A percentile compares a stretch with the other conserved stretches of the same genome.
These are phyloP conservation scores for Gandaritis pyraliata DNA, from an alignment of 2,888 invertebrate genomes.

Conservation along the genomic window DNA sequence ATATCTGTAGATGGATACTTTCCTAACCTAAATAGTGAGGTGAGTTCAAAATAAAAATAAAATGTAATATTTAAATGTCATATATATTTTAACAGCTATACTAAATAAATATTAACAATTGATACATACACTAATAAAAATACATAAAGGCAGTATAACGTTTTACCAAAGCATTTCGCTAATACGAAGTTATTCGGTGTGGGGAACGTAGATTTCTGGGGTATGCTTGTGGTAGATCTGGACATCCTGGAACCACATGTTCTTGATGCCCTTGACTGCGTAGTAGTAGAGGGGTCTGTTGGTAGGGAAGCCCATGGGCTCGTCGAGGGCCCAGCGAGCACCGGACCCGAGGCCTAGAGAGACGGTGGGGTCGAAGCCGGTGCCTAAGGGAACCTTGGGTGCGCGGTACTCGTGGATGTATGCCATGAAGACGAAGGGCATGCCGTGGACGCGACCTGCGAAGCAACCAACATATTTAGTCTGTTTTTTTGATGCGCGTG, in stretches of 20 bases:
- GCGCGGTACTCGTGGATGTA: constrained; percentile 82
- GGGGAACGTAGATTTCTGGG: constrained; percentile 61
- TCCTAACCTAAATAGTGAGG: no score
- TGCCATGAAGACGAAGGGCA: constrained; percentile 85
- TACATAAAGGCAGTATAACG: constrained; percentile 25
- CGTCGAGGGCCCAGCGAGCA: constrained; percentile 72
- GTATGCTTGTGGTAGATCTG: constrained; percentile 80
- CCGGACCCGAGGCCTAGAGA: constrained; percentile 79
- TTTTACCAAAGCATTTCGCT: constrained; percentile 19
- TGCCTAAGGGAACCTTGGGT: constrained; percentile 65
- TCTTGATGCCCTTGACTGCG: constrained; percentile 65
- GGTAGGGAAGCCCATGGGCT: constrained; percentile 83
- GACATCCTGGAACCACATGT: constrained; percentile 80
- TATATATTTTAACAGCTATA: constrained; percentile 30
- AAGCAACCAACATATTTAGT: background rate
- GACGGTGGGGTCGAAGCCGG: constrained; percentile 74
- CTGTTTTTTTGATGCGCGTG: no score
- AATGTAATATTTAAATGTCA: constrained; percentile 11
- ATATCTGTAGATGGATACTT: no score
- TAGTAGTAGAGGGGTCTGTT: constrained; percentile 78
- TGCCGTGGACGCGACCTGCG: constrained; percentile 79
- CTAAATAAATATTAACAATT: constrained; percentile 31
- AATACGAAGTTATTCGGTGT: constrained; percentile 44
- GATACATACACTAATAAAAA: constrained; percentile 42
- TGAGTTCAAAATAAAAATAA: no score